Percentiles rank a stretch among this genome's conserved stretches.
Conservation (phyloP, 1,140 invertebrate genomes). For the Lasioglossum albipes region DNA sequence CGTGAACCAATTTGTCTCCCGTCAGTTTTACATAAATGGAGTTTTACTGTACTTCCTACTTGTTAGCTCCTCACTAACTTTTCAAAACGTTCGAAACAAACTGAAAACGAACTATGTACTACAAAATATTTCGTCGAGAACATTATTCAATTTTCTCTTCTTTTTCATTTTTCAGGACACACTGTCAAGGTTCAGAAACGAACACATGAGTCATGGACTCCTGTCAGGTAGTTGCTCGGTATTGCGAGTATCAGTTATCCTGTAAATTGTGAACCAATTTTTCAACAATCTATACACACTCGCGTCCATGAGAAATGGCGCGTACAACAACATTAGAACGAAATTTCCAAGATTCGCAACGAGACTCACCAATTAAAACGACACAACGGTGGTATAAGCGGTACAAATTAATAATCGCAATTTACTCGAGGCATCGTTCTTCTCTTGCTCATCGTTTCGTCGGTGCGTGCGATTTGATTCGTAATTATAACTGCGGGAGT, state of each 20-base stretch:
- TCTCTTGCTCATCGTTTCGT: background rate
- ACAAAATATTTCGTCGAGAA: too few species aligned
- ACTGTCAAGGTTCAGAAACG: too few species aligned
- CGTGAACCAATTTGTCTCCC: too few species aligned
- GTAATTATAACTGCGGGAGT: slow-evolving; percentile 20
- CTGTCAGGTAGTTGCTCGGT: too few species aligned
- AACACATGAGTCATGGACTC: too few species aligned
- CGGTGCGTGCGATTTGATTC: slow-evolving; percentile 50
- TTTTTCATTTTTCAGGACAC: too few species aligned
- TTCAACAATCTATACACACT: background rate
- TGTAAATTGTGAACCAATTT: background rate
- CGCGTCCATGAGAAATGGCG: background rate
- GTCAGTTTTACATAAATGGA: too few species aligned
- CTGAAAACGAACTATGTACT: too few species aligned
- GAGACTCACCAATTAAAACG: slow-evolving; percentile 12
- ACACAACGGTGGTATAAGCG: background rate
- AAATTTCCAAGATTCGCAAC: background rate
- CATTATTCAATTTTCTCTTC: too few species aligned
- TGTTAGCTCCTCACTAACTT: too few species aligned
- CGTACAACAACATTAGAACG: slow-evolving; percentile 3
- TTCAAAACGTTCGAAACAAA: too few species aligned
- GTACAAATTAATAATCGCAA: slow-evolving; percentile 43
- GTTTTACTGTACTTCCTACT: too few species aligned
- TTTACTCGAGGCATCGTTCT: background rate
- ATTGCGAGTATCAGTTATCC: background rate